Conservation (phyloP, 1,140 invertebrate species). For the Hermetia illucens region DNA sequence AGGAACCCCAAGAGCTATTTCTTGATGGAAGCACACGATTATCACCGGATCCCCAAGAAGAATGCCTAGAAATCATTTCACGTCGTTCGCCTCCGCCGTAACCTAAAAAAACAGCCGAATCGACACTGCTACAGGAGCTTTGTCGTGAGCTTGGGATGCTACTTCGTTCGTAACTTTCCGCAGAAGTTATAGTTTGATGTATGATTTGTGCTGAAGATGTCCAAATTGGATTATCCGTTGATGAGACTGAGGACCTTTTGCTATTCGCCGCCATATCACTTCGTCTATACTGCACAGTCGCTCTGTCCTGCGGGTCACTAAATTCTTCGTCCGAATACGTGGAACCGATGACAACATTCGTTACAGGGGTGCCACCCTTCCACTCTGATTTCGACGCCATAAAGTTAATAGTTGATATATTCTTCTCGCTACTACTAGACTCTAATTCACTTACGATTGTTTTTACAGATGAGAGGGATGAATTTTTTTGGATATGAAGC, state of each 20-base stretch:
- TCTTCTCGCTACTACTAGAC: no score
- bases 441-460: conserved; percentile 26
- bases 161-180: conserved; percentile 15
- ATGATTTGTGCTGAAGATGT: conserved; percentile 32
- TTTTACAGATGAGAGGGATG: conserved; percentile 26
- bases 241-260: conserved; percentile 2
- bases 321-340: no score
- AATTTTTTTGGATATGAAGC: conserved; percentile 49
- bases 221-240: conserved; percentile 33
- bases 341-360: conserved; percentile 54
- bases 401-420: no score
- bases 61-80: conserved; percentile 55
- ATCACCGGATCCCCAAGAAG: conserved; percentile 67
- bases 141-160: conserved; percentile 43
- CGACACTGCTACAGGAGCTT: conserved; percentile 53
- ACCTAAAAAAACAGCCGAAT: conserved; percentile 37
- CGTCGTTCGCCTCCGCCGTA: conserved; percentile 34
- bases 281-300: no score
- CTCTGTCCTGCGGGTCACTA: no score
- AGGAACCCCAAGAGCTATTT: conserved; percentile 61
- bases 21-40: conserved; percentile 46
- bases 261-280: conserved; percentile 13
- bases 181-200: conserved; percentile 22
- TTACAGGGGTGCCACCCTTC: no score
- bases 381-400: no score